Base-by-base conservation (phyloP, 1,140 invertebrate genomes). In the Sycophila sp. region DNA sequence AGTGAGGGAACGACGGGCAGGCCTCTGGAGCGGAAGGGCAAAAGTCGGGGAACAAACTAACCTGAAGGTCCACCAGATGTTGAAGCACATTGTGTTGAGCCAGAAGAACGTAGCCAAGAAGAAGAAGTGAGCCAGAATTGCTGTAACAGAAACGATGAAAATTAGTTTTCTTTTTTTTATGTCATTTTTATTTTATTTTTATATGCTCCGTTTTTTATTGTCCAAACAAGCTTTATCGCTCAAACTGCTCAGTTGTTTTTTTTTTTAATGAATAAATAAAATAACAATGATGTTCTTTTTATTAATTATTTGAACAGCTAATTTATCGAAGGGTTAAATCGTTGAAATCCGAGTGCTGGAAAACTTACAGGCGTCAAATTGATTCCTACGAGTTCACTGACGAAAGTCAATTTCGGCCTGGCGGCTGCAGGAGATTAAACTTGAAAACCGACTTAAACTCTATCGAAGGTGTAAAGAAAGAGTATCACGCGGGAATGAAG, bases 21-120 rank as follows among this genome's bases (percentile, higher is more conserved):
- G 42, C 42, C 10, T 19, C 24, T 22, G 17, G 42, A 22, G 5
- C 32, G 28, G 22, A 5, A 24, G 45, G 3, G 0, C 2, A 45
- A 62, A 53, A 62, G n/a, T 2, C 5, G 13, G 19, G 47, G 5
- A 58, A 58, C n/a, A 42, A 75, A 88, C 90, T 91, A 80, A 93
- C 92, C 91, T 87, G 84, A 95, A 94, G 13, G 96, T 97, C 91
- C 94, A 94, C 92, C 94, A 97, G 80, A 97, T 95, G 85, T 97
- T 96, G 87, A 96, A 95, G 83, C 96, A 96, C 94, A 98, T 97
- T 40, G 94, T 94, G 85, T 95, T 96, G 66, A 98, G 92, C 97
- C 97, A 98, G 83, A 96, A 96, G 89, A 98, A 98, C 69, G 96
- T 94, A 28, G 94, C 91, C 78, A 98, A 87, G 85, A 96, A 97